These are phyloP conservation scores for Pluvialis apricaria DNA, from an alignment of 2,113 vertebrate genomes.

Conservation along the genomic window DNA sequence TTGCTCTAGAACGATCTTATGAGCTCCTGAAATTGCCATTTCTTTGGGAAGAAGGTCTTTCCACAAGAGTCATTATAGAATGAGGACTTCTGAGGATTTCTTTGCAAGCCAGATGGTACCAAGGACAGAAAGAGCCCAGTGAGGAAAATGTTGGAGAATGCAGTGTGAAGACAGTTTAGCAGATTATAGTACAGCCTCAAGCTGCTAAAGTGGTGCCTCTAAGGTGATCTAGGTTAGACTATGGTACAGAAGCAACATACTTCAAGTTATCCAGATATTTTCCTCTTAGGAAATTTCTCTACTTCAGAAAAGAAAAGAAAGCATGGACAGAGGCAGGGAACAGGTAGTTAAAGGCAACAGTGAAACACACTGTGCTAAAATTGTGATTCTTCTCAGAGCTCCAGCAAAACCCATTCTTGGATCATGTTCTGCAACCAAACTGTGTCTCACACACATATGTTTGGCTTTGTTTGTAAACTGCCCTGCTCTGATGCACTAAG, in stretches of 20 bases:
- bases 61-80: background rate
- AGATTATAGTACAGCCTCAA: background rate
- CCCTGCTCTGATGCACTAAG: background rate
- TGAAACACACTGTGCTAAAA: background rate
- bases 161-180: background rate
- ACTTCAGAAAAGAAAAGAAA: background rate
- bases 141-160: background rate
- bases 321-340: background rate
- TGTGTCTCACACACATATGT: background rate
- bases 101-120: constrained; percentile 43
- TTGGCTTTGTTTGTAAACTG: background rate
- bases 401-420: background rate
- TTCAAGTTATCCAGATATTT: background rate
- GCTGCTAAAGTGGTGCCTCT: background rate
- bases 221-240: constrained; percentile 38
- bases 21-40: background rate
- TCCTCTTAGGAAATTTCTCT: background rate
- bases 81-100: constrained; percentile 7
- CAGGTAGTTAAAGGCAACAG: background rate
- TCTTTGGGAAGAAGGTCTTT: background rate
- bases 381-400: background rate
- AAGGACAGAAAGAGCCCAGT: constrained; percentile 31
- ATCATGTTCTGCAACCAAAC: background rate
- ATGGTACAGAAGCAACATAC: background rate
- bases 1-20: background rate